Base-by-base conservation (phyloP, 2,888 invertebrate genomes). In the Acleris sparsana region DNA sequence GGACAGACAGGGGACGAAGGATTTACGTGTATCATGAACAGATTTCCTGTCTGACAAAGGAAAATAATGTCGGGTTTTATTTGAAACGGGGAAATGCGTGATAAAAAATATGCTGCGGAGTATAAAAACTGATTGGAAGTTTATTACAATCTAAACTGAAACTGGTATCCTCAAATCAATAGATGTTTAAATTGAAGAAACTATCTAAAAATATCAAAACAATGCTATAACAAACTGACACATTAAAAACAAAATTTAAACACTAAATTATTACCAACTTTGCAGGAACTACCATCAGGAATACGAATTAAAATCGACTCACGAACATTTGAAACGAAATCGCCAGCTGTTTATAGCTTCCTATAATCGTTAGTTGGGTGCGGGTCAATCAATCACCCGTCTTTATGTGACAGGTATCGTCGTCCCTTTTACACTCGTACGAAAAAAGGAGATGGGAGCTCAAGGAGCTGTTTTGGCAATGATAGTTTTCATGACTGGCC, bases 1-100 rank as follows among this genome's bases (percentile, higher is more conserved):
- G 82, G 84, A 86, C 87, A 83, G 88, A 89, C 89, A 88, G 84
- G 88, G 89, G 89, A 87, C 87, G 85, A 87, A 82, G 88, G 89
- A 89, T 89, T 89, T 88, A 88, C 87, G 83, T 85, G 87, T 89
- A 89, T 89, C 89, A 89, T 82, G 85, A 85, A 88, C 88, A 89
- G 88, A 89, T 89, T 89, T 89, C 88, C 88, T 85, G 85, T 80
- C 80, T 83, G 84, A 88, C 87, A 88, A 88, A 89, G 84, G 86
- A 84, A 88, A 87, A 84, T 85, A 82, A 83, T 80, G 79, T 79
- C 72, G 76, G 78, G 81, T 81, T 84, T 83, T 85, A 84, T 85
- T 85, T 84, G 55, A 39, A 5, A 22, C 18, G 46, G 57, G 52
- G 33, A 51, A 66, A n/a, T 16, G 20, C n/a, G 43, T 16, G 18